Percentiles rank a stretch among this genome's conserved stretches.
Evolutionary conservation across 2,888 invertebrate species (phyloP).

Genomic region (Monoplex corrugatus): DNA sequence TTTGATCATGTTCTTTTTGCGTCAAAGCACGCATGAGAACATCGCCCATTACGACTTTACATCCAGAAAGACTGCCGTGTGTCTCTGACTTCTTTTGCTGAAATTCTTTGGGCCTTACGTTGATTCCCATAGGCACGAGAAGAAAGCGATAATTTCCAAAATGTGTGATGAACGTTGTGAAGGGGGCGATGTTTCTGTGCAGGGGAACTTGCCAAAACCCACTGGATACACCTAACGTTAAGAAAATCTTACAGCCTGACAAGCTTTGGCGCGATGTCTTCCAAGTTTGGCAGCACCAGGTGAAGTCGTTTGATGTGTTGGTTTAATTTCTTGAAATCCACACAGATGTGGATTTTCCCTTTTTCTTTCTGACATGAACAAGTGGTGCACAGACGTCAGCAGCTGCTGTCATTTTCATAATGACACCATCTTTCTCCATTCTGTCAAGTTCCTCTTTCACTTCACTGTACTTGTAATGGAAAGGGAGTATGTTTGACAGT

Average conservation of each 20-base stretch:
- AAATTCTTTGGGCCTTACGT: neutral
- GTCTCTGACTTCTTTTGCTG: neutral
- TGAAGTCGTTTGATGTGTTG: neutral
- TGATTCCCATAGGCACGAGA: neutral
- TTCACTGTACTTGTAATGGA: neutral
- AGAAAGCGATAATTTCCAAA: neutral
- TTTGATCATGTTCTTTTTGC: neutral
- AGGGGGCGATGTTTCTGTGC: neutral
- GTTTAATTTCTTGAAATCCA: neutral
- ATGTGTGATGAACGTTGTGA: slow-evolving; percentile 9
- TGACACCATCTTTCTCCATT: neutral
- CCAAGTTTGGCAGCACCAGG: neutral
- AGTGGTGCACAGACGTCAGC: neutral
- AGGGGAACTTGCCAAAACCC: neutral
- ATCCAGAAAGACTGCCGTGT: neutral
- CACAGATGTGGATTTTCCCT: neutral
- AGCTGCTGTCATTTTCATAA: neutral
- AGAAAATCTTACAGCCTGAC: neutral
- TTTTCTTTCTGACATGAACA: neutral
- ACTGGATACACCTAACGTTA: neutral
- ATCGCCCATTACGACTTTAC: neutral
- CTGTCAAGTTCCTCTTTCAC: slow-evolving; percentile 10
- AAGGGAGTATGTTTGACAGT: neutral
- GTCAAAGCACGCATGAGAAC: neutral
- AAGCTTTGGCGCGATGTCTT: neutral